phyloP scores from a whole-genome alignment of 92 coral and sea anemone species.

The Heliopora coerulea region DNA sequence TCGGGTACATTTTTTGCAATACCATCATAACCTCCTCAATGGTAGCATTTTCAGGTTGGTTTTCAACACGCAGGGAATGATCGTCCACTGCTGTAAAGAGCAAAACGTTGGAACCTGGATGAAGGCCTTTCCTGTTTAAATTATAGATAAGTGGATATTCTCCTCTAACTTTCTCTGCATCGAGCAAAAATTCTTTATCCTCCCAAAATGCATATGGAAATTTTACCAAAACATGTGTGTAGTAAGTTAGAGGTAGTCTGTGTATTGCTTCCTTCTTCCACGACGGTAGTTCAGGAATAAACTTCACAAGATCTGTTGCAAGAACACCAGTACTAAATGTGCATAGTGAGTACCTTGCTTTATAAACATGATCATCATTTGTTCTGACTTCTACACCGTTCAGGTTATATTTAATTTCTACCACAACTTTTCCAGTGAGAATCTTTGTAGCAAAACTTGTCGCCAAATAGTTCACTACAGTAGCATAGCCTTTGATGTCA shows the following conservation, averaged over 20 bases:
- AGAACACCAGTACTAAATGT: conserved; percentile 83
- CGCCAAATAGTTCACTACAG: not conserved
- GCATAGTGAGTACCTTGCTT: conserved; percentile 57
- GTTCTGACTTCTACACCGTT: conserved; percentile 53
- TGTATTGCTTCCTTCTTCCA: conserved; percentile 70
- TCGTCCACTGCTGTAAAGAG: conserved; percentile 4
- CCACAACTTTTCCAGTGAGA: conserved; percentile 25
- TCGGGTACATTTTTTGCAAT: conserved; percentile 12
- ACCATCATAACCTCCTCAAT: conserved; percentile 12
- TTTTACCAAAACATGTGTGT: conserved; percentile 1
- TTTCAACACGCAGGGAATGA: conserved; percentile 6
- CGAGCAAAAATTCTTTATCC: not conserved
- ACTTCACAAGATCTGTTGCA: conserved; percentile 56
- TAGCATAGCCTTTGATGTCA: not conserved
- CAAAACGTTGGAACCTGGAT: conserved; percentile 18
- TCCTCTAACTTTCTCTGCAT: not conserved
- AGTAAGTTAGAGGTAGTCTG: conserved; percentile 8
- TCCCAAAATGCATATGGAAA: conserved; percentile 29
- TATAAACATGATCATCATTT: conserved; percentile 39
- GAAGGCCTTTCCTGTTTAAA: not conserved
- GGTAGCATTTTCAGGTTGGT: not conserved
- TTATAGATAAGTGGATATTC: conserved; percentile 8
- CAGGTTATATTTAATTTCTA: conserved; percentile 16
- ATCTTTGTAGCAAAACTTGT: not conserved
- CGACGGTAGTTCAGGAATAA: conserved; percentile 60